Conservation (phyloP, 2,797 vertebrate genomes). For the Psittacula derbiana region DNA sequence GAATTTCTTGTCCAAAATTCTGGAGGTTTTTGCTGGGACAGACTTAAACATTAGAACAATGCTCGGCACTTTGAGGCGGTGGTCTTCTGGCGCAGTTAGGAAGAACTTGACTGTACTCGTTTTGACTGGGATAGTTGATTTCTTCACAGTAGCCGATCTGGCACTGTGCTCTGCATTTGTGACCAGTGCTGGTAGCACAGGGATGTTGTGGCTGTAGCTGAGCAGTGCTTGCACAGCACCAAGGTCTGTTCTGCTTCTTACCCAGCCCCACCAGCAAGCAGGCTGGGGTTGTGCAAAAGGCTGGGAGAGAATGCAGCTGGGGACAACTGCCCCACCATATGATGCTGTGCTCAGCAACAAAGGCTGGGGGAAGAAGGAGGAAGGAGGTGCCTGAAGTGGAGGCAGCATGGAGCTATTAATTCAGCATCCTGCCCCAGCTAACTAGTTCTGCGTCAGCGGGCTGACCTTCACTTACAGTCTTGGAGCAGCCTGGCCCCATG, state of each 20-base stretch:
- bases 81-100: neutral
- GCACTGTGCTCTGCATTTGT: neutral
- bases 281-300: neutral
- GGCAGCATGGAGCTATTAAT: neutral
- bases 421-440: neutral
- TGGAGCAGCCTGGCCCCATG: neutral
- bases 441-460: neutral
- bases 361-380: neutral
- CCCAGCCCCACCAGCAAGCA: neutral
- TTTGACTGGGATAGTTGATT: neutral
- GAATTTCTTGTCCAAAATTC: neutral
- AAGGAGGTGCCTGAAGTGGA: neutral
- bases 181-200: neutral
- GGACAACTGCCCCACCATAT: accelerated
- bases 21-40: neutral
- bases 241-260: neutral
- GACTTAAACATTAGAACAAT: neutral
- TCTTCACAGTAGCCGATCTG: neutral
- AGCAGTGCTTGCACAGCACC: neutral
- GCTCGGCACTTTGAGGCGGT: neutral
- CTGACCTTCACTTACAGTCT: neutral
- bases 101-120: neutral
- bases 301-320: neutral
- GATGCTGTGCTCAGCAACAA: accelerated
- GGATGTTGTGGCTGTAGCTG: neutral